Conservation (phyloP, 2,888 invertebrate species). For the Tethea ocularis region DNA sequence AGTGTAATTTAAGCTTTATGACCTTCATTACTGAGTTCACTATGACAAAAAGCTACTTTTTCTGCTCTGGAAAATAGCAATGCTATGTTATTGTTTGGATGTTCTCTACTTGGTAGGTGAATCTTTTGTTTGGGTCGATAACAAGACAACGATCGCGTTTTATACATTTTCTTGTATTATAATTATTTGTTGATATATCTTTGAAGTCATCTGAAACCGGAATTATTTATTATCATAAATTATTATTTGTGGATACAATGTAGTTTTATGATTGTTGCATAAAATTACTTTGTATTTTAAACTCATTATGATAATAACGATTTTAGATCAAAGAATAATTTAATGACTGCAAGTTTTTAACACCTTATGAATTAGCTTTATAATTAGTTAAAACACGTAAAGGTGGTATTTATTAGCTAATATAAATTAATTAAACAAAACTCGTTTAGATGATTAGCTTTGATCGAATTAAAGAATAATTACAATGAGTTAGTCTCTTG, state of each 20-base stretch:
- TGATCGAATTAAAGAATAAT: neutral
- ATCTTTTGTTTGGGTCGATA: slow-evolving; percentile 31
- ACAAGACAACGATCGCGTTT: slow-evolving; percentile 23
- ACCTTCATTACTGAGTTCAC: slow-evolving; percentile 35
- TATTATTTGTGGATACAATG: neutral
- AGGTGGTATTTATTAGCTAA: neutral
- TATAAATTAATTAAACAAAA: neutral
- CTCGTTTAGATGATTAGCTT: neutral
- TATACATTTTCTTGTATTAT: neutral
- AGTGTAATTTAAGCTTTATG: slow-evolving; percentile 46
- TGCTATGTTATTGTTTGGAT: slow-evolving; percentile 38
- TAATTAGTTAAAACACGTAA: neutral
- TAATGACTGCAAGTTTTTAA: neutral
- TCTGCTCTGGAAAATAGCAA: slow-evolving; percentile 39
- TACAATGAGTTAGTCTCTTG: too few species aligned
- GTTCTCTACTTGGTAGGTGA: slow-evolving; percentile 29
- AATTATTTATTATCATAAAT: neutral
- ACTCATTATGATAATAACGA: too few species aligned
- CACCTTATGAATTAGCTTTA: neutral
- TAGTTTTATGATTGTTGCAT: too few species aligned
- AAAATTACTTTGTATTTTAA: too few species aligned
- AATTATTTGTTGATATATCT: neutral
- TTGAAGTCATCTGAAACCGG: neutral
- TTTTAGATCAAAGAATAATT: too few species aligned
- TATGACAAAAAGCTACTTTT: slow-evolving; percentile 24